Evolutionary conservation across 2,113 vertebrate species (phyloP), one percentile per base, ranked within the genome.

Genomic region (Anoplopoma fimbria): DNA sequence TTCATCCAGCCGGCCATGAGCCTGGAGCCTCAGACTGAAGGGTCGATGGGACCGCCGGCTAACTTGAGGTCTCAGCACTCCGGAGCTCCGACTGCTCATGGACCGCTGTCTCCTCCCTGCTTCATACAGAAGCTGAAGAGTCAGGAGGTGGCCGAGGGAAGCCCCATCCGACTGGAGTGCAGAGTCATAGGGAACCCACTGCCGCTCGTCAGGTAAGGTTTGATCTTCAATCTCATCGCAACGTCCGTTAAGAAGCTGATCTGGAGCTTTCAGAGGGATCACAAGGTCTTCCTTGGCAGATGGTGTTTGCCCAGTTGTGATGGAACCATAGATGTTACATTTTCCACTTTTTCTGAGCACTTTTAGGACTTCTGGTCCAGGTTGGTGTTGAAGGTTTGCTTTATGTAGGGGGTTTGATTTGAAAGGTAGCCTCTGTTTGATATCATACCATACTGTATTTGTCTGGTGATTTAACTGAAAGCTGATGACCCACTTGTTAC

Each of bases 61-160:
- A 25, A 75, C 61, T 67, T 49, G 5, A 77, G 60, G 65, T 74
- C 85, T n/a, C 91, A 90, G 17, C 84, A 82, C 2, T 61, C 78
- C 38, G 88, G 75, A 58, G 89, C 77, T 51, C 81, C 90, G n/a
- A 47, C 65, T 64, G 10, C 65, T 14, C 49, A 83, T 4, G 94
- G 90, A 75, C 81, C 92, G 0, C 78, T 93, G 29, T 93, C 94
- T 8, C 96, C 95, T 1, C 98, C 98, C 34, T 92, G 86, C 2
- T 99, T 99, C 94, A 94, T 94, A 40, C 97, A 99, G 90, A 99
- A 99, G 92, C 95, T 99, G 33, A 95, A 96, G 80, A 99, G 98
- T 83, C 98, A 98, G 90, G 98, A 99, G 89, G 97, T 98, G 75
- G 96, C 96, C 0, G 98, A 99, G 91, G 98, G 98, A 79, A 97